A percentile compares a stretch with the other conserved stretches of the same genome.
Evolutionary conservation across 2,797 vertebrate species (phyloP).

Genomic region (Xiphorhynchus erythropygius): DNA sequence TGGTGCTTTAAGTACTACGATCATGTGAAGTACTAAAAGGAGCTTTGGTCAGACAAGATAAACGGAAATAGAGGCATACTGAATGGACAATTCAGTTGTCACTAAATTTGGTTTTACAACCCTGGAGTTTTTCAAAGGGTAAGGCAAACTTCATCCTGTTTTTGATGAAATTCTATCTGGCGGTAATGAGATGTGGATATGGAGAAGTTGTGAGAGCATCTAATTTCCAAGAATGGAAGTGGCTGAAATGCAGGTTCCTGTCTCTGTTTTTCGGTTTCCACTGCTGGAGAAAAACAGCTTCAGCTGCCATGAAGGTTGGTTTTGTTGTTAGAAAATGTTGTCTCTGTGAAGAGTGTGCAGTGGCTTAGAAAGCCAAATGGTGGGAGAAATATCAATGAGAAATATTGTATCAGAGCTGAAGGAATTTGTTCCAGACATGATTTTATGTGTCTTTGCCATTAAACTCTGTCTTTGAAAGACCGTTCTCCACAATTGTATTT

Average conservation of each 20-base stretch:
- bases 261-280: constrained; percentile 5
- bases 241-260: not conserved
- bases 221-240: constrained; percentile 29
- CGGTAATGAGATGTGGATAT: not conserved
- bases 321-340: constrained; percentile 37
- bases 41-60: not conserved
- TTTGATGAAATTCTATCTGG: not conserved
- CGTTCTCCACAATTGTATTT: not conserved
- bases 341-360: not conserved
- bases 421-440: not conserved
- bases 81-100: not conserved
- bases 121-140: not conserved
- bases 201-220: not conserved
- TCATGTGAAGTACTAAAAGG: not conserved
- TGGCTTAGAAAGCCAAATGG: not conserved
- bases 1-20: not conserved
- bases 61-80: not conserved
- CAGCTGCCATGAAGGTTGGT: not conserved
- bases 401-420: not conserved
- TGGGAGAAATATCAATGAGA: not conserved
- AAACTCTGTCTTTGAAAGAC: not conserved
- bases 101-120: not conserved
- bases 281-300: not conserved
- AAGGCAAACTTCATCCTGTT: not conserved
- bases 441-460: not conserved